Evolutionary conservation across 2,888 invertebrate species (phyloP).

Genomic region (Drosophila robusta): DNA sequence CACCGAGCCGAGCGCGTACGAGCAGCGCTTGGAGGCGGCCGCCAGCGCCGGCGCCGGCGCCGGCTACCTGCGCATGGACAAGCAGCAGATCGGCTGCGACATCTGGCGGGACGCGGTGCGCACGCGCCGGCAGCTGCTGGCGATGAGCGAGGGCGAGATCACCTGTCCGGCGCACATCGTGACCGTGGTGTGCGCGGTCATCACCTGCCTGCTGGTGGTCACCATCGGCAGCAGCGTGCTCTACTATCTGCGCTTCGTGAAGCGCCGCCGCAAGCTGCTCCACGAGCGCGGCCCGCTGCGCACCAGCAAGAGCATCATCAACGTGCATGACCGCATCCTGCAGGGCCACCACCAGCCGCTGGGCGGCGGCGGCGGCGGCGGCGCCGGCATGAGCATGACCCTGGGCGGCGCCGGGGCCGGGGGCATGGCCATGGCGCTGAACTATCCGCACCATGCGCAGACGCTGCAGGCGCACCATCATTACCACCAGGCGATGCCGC

Average conservation of each 20-base stretch:
- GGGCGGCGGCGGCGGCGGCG: constrained; percentile 72
- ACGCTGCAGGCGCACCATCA: constrained; percentile 80
- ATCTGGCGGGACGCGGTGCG: constrained; percentile 82
- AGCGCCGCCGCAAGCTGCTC: constrained; percentile 83
- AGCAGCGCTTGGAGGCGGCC: constrained; percentile 43
- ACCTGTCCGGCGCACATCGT: constrained; percentile 85
- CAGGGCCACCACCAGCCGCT: constrained; percentile 83
- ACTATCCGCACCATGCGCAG: constrained; percentile 80
- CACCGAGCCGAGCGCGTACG: constrained; percentile 65
- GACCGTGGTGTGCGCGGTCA: constrained; percentile 85
- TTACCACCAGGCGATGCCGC: constrained; percentile 78
- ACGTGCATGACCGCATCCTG: constrained; percentile 85
- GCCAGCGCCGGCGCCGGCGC: constrained; percentile 48
- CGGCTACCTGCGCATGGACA: constrained; percentile 82
- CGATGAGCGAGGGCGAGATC: constrained; percentile 85
- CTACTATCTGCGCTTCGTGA: constrained; percentile 84
- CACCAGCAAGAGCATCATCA: constrained; percentile 84
- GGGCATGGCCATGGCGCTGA: constrained; percentile 60
- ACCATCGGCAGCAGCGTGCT: constrained; percentile 84
- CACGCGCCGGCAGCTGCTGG: constrained; percentile 78
- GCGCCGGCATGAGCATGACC: constrained; percentile 69
- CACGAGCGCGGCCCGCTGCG: constrained; percentile 83
- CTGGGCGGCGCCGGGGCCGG: constrained; percentile 48
- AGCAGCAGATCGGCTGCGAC: constrained; percentile 84
- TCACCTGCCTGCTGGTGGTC: constrained; percentile 83